These are phyloP conservation scores for Ametastegia equiseti DNA, from an alignment of 2,888 invertebrate species.

Conservation along the genomic window DNA sequence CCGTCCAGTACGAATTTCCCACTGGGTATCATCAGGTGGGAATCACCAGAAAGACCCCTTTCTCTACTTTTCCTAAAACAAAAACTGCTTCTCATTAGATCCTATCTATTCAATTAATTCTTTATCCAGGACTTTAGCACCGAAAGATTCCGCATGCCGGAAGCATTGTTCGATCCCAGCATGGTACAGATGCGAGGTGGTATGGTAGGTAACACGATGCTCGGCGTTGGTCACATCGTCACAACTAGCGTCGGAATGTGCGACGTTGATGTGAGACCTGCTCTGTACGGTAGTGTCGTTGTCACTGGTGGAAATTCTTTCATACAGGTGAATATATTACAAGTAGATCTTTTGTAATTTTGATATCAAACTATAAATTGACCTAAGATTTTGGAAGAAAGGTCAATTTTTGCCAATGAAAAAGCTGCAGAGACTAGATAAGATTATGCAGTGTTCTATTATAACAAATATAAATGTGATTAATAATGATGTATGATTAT, in stretches of 20 bases:
- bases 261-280: conserved; percentile 97
- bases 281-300: conserved; percentile 96
- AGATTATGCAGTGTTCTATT: too few relatives aligned
- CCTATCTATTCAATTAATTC: neutral
- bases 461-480: too few relatives aligned
- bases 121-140: conserved; percentile 87
- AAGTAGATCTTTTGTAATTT: neutral
- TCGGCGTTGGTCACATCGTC: conserved; percentile 92
- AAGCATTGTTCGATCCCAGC: conserved; percentile 94
- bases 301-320: conserved; percentile 97
- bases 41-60: neutral
- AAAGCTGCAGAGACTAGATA: too few relatives aligned
- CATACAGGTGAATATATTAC: conserved; percentile 80
- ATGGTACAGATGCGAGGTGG: conserved; percentile 77
- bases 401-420: too few relatives aligned
- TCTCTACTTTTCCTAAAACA: neutral
- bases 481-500: neutral
- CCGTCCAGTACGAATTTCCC: conserved; percentile 98
- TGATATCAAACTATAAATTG: too few relatives aligned
- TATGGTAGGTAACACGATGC: conserved; percentile 84
- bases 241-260: conserved; percentile 96
- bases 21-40: conserved; percentile 92
- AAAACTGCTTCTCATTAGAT: neutral
- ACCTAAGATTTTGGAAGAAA: too few relatives aligned
- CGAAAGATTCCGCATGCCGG: conserved; percentile 95